Evolutionary conservation across 2,888 invertebrate species (phyloP).

Genomic region (Falcaria lacertinaria): DNA sequence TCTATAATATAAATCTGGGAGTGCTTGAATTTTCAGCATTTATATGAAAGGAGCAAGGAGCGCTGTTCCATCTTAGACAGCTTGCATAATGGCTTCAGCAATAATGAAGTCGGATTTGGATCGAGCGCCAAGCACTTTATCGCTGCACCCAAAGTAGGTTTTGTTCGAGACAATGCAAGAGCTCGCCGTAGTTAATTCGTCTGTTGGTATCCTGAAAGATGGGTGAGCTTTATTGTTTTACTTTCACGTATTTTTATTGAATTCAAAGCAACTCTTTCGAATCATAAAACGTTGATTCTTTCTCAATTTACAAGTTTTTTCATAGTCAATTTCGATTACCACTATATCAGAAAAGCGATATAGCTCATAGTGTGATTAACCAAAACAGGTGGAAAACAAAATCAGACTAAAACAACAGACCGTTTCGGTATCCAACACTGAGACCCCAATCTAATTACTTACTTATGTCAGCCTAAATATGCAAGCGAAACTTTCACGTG

Average conservation of each 20-base stretch:
- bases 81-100: slow-evolving; percentile 28
- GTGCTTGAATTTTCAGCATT: slow-evolving; percentile 12
- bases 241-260: background rate
- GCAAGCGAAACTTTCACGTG: slow-evolving; percentile 25
- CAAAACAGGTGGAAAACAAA: slow-evolving; percentile 10
- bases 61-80: slow-evolving; percentile 22
- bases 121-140: slow-evolving; percentile 1
- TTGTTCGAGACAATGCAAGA: background rate
- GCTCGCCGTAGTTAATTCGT: background rate
- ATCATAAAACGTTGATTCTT: too few relatives aligned
- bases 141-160: background rate
- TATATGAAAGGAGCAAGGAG: slow-evolving; percentile 22
- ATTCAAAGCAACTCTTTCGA: too few relatives aligned
- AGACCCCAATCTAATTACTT: slow-evolving; percentile 27
- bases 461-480: slow-evolving; percentile 22
- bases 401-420: slow-evolving; percentile 20
- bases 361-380: background rate
- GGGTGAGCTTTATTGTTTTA: background rate
- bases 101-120: slow-evolving; percentile 16
- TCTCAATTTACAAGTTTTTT: too few relatives aligned
- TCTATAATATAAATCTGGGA: background rate
- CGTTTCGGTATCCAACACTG: slow-evolving; percentile 7
- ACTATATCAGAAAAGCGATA: too few relatives aligned
- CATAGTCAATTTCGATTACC: too few relatives aligned
- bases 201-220: too few relatives aligned